These are phyloP conservation scores for Lagorchestes hirsutus DNA, from an alignment of 2,797 vertebrate species.

Conservation along the genomic window DNA sequence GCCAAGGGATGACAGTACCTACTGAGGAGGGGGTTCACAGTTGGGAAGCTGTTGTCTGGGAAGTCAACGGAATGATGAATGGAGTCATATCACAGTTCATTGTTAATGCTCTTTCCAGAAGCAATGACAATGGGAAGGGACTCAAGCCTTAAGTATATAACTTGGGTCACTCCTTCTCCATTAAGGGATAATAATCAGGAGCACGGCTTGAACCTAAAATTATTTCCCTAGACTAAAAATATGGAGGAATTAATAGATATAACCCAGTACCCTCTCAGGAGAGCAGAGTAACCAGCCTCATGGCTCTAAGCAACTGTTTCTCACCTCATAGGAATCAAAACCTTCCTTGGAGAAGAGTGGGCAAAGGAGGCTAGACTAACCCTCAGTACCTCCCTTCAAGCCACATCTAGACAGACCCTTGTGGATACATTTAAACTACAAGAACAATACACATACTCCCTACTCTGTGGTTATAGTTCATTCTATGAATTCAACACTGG, in stretches of 20 bases:
- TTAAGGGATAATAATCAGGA: background rate
- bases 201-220: background rate
- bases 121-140: background rate
- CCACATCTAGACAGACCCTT: background rate
- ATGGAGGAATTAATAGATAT: background rate
- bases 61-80: background rate
- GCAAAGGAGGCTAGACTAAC: background rate
- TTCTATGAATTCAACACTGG: background rate
- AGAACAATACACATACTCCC: background rate
- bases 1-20: background rate
- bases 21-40: background rate
- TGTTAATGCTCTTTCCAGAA: background rate
- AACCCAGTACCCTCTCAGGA: background rate
- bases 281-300: background rate
- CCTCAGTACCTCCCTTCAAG: background rate
- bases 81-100: background rate
- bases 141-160: background rate
- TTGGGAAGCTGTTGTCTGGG: background rate
- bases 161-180: background rate
- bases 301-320: background rate
- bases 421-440: background rate
- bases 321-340: background rate
- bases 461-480: background rate
- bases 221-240: background rate
- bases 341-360: background rate